These are phyloP conservation scores for Acromyrmex echinatior DNA, from an alignment of 1,140 invertebrate genomes.

Conservation along the genomic window DNA sequence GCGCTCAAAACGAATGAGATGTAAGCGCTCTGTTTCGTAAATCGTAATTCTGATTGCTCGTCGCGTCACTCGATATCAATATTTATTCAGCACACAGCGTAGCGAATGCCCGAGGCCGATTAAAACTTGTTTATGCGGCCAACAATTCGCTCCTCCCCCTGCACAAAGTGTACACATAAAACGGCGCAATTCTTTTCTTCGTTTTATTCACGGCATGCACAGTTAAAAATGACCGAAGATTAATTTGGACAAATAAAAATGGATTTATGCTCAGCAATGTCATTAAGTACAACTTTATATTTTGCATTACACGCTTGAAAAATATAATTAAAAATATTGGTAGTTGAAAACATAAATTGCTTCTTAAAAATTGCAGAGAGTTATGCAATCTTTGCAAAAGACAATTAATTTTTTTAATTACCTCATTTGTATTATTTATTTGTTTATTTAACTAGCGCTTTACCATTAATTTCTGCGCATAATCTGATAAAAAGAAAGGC, in stretches of 20 bases:
- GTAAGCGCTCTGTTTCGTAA: conserved; percentile 75
- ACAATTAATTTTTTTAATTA: conserved; percentile 31
- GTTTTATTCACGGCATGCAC: conserved; percentile 4
- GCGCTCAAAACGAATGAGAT: conserved; percentile 63
- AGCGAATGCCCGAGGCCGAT: conserved; percentile 83
- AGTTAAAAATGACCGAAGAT: conserved; percentile 50
- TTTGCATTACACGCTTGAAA: conserved; percentile 6
- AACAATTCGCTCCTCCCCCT: conserved; percentile 84
- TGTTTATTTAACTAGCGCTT: neutral
- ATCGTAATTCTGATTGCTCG: conserved; percentile 82
- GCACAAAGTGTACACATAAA: conserved; percentile 54
- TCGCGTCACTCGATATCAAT: conserved; percentile 84
- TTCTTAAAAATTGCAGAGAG: neutral
- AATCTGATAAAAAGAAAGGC: neutral
- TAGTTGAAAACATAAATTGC: conserved; percentile 25
- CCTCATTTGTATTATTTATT: neutral
- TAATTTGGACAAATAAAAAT: conserved; percentile 15
- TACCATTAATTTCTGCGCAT: conserved; percentile 9
- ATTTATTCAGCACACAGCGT: conserved; percentile 84
- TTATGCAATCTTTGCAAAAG: conserved; percentile 1
- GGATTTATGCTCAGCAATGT: conserved; percentile 27
- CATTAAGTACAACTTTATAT: conserved; percentile 21
- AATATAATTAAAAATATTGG: conserved; percentile 29
- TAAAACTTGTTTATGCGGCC: conserved; percentile 85
- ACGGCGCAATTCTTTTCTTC: conserved; percentile 33